Conservation (phyloP, 2,888 invertebrate genomes). For the Strigamia transsilvanica region DNA sequence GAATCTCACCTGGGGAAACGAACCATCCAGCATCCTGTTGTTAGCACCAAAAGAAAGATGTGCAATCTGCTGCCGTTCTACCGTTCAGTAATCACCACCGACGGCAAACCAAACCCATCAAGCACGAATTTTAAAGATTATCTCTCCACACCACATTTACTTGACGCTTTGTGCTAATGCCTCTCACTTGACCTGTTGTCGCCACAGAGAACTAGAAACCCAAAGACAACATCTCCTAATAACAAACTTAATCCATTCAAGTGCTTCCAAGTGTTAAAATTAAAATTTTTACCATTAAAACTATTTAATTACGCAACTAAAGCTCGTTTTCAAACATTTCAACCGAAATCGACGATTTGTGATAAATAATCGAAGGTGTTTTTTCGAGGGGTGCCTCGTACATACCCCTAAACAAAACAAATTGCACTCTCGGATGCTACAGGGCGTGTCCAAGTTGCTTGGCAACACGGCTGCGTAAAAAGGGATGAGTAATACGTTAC, state of each 20-base stretch:
- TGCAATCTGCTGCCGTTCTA: constrained; percentile 9
- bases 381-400: neutral
- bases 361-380: neutral
- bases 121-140: too few relatives aligned
- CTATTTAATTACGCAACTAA: too few relatives aligned
- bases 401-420: neutral
- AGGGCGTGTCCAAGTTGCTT: constrained; percentile 26
- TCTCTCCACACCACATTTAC: too few relatives aligned
- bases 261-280: neutral
- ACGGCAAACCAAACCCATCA: neutral
- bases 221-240: neutral
- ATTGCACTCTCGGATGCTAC: constrained; percentile 31
- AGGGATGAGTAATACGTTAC: constrained; percentile 16
- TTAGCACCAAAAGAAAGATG: neutral
- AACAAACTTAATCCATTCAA: neutral
- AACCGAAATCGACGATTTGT: too few relatives aligned
- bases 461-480: neutral
- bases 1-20: constrained; percentile 27
- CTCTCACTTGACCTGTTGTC: too few relatives aligned
- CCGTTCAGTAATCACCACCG: constrained; percentile 12
- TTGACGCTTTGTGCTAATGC: too few relatives aligned
- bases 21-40: constrained; percentile 40
- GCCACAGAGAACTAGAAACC: too few relatives aligned
- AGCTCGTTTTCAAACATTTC: too few relatives aligned
- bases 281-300: too few relatives aligned